Evolutionary conservation across 2,797 vertebrate genomes (phyloP), one percentile per base, ranked within the genome.

Genomic region (Tinamus major): DNA sequence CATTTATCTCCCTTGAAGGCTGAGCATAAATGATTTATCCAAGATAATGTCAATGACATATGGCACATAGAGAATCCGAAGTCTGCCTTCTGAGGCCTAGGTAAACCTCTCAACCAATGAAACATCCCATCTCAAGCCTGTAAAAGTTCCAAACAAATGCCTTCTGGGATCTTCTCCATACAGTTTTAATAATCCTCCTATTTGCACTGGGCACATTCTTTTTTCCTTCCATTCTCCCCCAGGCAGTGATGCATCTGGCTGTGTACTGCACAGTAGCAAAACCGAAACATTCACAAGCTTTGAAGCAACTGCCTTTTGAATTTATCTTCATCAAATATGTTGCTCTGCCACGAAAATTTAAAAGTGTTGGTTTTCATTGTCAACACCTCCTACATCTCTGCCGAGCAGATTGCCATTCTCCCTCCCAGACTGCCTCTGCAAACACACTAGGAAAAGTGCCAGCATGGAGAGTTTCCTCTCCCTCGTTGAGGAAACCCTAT

Each of bases 371-470:
- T 92, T 96, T 74, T 79, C 39, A 86, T 89, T 89, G 89, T 69
- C 89, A 89, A 92, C 48, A 85, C n/a, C 75, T 93, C 75, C 84
- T 71, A 89, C 84, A 51, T 10, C 65, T 48, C 68, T 75, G 64
- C 44, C 82, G 48, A 90, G 79, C 75, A 90, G 75, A 75, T 71
- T 89, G 49, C n/a, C 48, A 29, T 71, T 68, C 75, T 89, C 33
- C 41, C n/a, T 93, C 42, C 10, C 53, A 82, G 35, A 41, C 44
- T 79, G 71, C 53, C 49, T 79, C 88, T 37, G 3, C 29, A 64
- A 88, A 65, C 39, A 62, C 49, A 42, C 20, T 27, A 89, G 53
- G 76, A 94, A 95, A 69, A 37, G 35, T 93, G 64, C 44, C 92
- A 90, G n/a, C 9, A 70, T 5, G 23, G 44, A 89, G 68, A 70